Conservation (phyloP, 2,888 invertebrate genomes). For the Sinohyriopsis cumingii region DNA sequence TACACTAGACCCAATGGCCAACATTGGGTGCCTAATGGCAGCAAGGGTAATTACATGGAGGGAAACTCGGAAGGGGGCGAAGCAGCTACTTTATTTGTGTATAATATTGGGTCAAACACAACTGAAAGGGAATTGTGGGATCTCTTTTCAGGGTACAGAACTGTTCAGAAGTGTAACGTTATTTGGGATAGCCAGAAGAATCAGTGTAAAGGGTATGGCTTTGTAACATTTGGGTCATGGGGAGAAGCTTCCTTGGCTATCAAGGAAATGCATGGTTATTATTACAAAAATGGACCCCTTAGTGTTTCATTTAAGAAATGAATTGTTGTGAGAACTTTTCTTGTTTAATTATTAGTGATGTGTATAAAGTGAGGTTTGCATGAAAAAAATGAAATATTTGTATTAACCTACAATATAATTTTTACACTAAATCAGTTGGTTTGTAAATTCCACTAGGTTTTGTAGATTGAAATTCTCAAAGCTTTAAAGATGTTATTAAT, state of each 20-base stretch:
- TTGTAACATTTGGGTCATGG: conserved; percentile 72
- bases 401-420: no score
- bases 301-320: conserved; percentile 66
- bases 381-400: no score
- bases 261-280: conserved; percentile 68
- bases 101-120: conserved; percentile 71
- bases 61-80: conserved; percentile 1
- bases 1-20: no score
- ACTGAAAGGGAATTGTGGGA: conserved; percentile 71
- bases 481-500: no score
- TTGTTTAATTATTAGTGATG: no score
- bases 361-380: no score
- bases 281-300: conserved; percentile 67
- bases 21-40: conserved; percentile 13
- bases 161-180: conserved; percentile 70
- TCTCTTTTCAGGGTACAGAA: conserved; percentile 70
- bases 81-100: conserved; percentile 66
- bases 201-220: conserved; percentile 71
- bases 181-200: conserved; percentile 67
- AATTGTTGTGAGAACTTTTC: not conserved
- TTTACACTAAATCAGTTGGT: no score
- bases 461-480: no score
- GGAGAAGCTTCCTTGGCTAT: conserved; percentile 71
- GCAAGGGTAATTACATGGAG: conserved; percentile 3
- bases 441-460: no score